Percentiles rank a stretch among this genome's conserved stretches.
phyloP scores from a whole-genome alignment of 2,888 invertebrate species.

The Pyrrhosoma nymphula region DNA sequence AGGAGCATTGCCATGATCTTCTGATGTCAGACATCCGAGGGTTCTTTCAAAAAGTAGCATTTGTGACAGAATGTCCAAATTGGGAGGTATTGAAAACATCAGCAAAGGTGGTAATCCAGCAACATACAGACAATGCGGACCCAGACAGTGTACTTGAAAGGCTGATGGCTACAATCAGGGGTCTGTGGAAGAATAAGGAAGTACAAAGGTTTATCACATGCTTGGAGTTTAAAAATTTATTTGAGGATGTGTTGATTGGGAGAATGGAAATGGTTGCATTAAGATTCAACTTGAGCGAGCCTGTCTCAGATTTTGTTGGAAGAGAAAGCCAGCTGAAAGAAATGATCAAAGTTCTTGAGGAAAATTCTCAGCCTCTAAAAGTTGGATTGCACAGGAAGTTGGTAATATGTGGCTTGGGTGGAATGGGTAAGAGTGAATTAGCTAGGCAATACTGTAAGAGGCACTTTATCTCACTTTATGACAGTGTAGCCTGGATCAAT shows the following conservation, averaged over 20 bases:
- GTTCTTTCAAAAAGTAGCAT: neutral
- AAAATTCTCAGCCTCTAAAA: neutral
- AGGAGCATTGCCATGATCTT: neutral
- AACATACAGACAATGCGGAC: neutral
- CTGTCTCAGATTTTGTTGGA: neutral
- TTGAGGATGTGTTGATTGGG: neutral
- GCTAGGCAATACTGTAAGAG: neutral
- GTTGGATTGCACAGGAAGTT: neutral
- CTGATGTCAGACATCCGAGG: neutral
- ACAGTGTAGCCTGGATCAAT: neutral
- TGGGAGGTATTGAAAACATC: neutral
- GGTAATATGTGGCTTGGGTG: neutral
- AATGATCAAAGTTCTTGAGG: neutral
- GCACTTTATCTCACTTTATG: neutral
- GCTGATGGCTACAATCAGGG: neutral
- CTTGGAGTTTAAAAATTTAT: neutral
- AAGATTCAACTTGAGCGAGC: neutral
- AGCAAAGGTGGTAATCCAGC: neutral
- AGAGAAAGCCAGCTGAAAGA: neutral
- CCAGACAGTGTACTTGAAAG: neutral
- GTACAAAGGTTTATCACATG: neutral
- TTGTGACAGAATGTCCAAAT: neutral
- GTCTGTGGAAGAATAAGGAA: neutral
- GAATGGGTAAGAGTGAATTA: conserved; percentile 5
- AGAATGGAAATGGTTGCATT: neutral